A percentile compares a stretch with the other conserved stretches of the same genome.
Conservation (phyloP, 2,113 vertebrate species). For the Semnornis frantzii region DNA sequence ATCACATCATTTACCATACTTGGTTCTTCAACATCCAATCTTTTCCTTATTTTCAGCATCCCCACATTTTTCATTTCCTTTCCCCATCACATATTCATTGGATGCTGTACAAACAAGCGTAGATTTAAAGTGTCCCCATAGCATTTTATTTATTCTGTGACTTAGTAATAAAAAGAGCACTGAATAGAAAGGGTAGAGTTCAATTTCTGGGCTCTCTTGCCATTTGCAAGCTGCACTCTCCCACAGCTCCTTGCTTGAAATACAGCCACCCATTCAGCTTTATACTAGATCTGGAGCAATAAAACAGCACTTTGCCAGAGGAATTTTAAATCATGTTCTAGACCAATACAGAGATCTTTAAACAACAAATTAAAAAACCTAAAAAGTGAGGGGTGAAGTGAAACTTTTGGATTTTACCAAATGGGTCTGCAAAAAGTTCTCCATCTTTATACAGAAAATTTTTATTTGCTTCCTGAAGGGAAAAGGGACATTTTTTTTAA, state of each 20-base stretch:
- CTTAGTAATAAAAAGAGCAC: constrained; percentile 68
- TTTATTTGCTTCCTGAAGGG: background rate
- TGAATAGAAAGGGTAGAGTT: constrained; percentile 54
- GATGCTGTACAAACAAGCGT: constrained; percentile 34
- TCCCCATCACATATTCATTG: constrained; percentile 34
- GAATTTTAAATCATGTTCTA: constrained; percentile 47
- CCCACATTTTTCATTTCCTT: constrained; percentile 45
- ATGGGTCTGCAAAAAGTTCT: background rate
- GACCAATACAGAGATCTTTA: constrained; percentile 24
- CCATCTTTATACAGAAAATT: background rate
- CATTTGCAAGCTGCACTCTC: constrained; percentile 55
- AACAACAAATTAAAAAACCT: constrained; percentile 18
- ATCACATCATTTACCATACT: background rate
- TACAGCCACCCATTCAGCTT: constrained; percentile 64
- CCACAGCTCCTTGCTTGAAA: constrained; percentile 49
- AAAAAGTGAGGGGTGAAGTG: background rate
- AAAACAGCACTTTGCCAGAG: constrained; percentile 52
- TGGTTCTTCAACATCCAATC: background rate
- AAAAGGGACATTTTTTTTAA: background rate
- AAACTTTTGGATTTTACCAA: background rate
- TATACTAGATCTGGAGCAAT: constrained; percentile 60
- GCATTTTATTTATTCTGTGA: constrained; percentile 60
- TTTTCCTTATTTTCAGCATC: constrained; percentile 10
- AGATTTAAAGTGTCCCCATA: constrained; percentile 59
- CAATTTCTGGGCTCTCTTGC: constrained; percentile 57